phyloP scores from a whole-genome alignment of 2,797 vertebrate species.

The Muraenolepis orangiensis region DNA sequence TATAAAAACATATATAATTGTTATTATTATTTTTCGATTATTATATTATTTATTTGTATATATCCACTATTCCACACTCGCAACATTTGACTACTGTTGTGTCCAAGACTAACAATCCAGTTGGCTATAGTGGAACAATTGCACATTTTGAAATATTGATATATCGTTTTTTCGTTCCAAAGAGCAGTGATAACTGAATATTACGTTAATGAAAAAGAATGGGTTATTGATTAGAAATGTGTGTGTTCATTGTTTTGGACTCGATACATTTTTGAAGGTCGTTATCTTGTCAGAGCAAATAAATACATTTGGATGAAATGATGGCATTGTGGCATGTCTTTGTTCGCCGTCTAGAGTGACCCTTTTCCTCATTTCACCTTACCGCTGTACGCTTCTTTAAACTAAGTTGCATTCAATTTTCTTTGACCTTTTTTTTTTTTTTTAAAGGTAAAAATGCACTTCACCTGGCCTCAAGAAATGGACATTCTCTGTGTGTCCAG shows the following conservation, averaged over 20 bases:
- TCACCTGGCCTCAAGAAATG: conserved; percentile 89
- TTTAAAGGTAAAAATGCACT: conserved; percentile 95
- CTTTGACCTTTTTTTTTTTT: conserved; percentile 33
- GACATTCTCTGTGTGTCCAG: conserved; percentile 89
- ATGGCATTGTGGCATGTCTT: too few relatives aligned
- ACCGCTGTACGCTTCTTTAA: background rate
- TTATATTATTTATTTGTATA: background rate
- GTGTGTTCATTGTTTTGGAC: background rate
- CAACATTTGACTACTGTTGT: background rate
- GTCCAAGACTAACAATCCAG: background rate
- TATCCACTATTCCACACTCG: background rate
- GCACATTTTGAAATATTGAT: background rate
- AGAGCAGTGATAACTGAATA: background rate
- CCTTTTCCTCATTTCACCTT: background rate
- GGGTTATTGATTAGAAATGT: conserved; percentile 8
- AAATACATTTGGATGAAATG: background rate
- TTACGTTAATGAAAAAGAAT: background rate
- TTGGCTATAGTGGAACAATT: background rate
- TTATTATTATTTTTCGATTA: too few relatives aligned
- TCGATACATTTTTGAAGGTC: background rate
- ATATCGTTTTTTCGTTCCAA: background rate
- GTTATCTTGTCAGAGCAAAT: background rate
- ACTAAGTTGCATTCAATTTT: background rate
- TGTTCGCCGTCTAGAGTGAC: background rate
- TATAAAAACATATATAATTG: background rate